Evolutionary conservation across 2,888 invertebrate genomes (phyloP), one percentile per base, ranked within the genome.

Genomic region (Dicyrtoma fusca): DNA sequence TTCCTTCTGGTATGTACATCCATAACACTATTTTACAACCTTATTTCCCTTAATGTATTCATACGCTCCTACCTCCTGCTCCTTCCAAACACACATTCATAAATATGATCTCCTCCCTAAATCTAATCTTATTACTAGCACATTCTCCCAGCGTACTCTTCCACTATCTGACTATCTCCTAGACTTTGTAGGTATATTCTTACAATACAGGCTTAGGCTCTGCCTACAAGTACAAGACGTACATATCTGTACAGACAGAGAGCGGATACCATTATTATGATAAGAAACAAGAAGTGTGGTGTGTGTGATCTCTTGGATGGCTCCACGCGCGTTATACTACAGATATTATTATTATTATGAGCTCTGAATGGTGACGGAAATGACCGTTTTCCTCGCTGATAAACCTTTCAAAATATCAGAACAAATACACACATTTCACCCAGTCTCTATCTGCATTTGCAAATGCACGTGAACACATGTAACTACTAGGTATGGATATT

Each of bases 321-420:
- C 34, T 34, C 34, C 34, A 34, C 34, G 34, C 34, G 3, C 34
- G 34, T 34, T 34, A 34, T 8, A 34, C 8, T 34, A 34, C 34
- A 34, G 34, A 34, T 34, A 34, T 34, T 34, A 34, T 34, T 34
- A 34, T 34, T 34, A 34, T 34, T 34, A 61, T 14, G 19, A 11
- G 57, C 57, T 57, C 14, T 25, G 57, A 25, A 17, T 19, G 53
- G 61, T 74, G 68, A 66, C 72, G 72, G 72, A 74, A 74, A 74
- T 74, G 74, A 74, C 72, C 74, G 72, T 69, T 74, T 71, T 74
- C 74, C 57, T 71, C 42, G 51, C 57, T 49, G 65, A 75, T 72
- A 75, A 75, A 75, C 70, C 75, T 75, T 72, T 75, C 75, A 75
- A 69, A 75, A 72, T 51, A n/a, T n/a, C n/a, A n/a, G n/a, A n/a